A percentile compares a stretch with the other conserved stretches of the same genome.
These are phyloP conservation scores for Felis chaus DNA, from an alignment of 2,113 vertebrate genomes.

Conservation along the genomic window DNA sequence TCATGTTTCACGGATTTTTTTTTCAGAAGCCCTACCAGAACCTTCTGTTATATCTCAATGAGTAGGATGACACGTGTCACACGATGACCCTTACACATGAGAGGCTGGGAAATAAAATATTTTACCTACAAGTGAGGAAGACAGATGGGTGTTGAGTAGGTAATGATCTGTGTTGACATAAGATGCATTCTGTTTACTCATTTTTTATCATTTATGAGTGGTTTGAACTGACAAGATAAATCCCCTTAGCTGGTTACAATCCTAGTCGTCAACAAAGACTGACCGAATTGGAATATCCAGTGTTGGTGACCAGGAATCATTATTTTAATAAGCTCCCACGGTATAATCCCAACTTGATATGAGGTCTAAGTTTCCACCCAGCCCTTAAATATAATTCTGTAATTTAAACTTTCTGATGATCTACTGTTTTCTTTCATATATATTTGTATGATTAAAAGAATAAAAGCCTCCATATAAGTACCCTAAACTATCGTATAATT, in stretches of 20 bases:
- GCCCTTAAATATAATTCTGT: background rate
- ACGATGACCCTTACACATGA: background rate
- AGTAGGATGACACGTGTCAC: background rate
- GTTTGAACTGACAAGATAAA: background rate
- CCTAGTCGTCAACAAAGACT: background rate
- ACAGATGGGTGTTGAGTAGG: background rate
- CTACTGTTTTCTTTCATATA: background rate
- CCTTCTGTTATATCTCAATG: background rate
- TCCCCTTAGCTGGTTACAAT: background rate
- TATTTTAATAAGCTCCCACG: background rate
- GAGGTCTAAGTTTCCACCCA: background rate
- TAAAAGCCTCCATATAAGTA: background rate
- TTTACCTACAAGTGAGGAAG: background rate
- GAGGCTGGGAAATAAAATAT: background rate
- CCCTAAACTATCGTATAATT: background rate
- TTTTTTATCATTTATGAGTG: constrained; percentile 4
- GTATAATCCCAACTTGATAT: background rate
- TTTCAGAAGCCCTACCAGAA: background rate
- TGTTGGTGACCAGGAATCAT: background rate
- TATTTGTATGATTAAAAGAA: background rate
- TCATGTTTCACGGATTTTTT: background rate
- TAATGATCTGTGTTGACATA: background rate
- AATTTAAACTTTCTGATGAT: background rate
- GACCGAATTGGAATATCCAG: background rate
- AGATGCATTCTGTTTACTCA: background rate